Percentiles rank a stretch among this genome's conserved stretches.
Evolutionary conservation across 2,113 vertebrate species (phyloP).

Genomic region (Pituophis catenifer): DNA sequence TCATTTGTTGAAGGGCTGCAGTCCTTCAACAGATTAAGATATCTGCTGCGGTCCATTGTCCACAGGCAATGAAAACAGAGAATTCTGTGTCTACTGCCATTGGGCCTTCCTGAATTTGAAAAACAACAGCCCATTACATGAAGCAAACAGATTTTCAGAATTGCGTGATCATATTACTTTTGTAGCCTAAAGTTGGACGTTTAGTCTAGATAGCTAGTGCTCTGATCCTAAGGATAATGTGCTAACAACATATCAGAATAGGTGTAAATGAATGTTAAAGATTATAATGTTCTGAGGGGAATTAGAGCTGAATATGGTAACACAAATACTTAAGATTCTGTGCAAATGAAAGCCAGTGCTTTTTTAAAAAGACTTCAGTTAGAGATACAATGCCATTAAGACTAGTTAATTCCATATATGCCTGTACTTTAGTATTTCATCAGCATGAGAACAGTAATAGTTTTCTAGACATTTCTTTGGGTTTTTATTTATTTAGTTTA

Average conservation of each 20-base stretch:
- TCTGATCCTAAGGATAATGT: neutral
- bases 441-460: neutral
- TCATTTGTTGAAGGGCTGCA: slow-evolving; percentile 26
- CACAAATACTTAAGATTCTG: neutral
- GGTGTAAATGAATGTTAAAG: neutral
- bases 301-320: neutral
- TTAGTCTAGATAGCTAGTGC: neutral
- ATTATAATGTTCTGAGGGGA: neutral
- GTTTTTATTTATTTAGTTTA: neutral
- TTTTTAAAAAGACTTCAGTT: neutral
- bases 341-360: neutral
- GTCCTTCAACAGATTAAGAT: neutral
- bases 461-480: neutral
- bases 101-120: neutral
- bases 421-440: neutral
- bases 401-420: neutral
- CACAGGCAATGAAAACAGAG: neutral
- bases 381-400: neutral
- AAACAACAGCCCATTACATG: neutral
- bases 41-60: slow-evolving; percentile 3
- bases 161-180: fast-evolving
- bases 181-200: neutral
- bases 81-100: neutral
- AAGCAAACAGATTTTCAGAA: neutral
- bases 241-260: neutral